Percentiles rank a stretch among this genome's conserved stretches.
Evolutionary conservation across 2,797 vertebrate genomes (phyloP).

Genomic region (Poecilia wingei): DNA sequence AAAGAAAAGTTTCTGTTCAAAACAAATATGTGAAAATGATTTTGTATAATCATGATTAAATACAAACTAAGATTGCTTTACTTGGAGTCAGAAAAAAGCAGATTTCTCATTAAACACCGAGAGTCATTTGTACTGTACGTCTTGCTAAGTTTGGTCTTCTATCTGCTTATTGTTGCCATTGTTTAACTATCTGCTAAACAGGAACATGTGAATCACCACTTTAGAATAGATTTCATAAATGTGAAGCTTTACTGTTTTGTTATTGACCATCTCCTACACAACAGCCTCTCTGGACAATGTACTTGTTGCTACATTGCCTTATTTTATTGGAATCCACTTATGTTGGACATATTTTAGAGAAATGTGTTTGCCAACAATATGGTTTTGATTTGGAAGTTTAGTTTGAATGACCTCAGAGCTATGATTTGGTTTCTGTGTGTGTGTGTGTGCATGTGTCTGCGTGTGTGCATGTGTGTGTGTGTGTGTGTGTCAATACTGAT

Average conservation of each 20-base stretch:
- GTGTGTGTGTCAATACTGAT: neutral
- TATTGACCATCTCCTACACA: constrained; percentile 8
- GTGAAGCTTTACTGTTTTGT: constrained; percentile 1
- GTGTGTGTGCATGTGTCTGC: neutral
- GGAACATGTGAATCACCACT: constrained; percentile 2
- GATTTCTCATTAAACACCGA: neutral
- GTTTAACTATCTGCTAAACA: neutral
- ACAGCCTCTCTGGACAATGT: constrained; percentile 38
- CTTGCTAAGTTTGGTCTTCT: neutral
- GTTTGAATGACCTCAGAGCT: constrained; percentile 23
- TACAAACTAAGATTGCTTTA: neutral
- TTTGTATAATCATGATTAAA: neutral
- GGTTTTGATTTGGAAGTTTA: constrained; percentile 59
- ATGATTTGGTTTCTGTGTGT: constrained; percentile 10
- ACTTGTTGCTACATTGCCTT: constrained; percentile 45
- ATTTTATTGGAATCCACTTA: constrained; percentile 37
- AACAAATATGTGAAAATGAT: neutral
- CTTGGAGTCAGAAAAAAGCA: neutral
- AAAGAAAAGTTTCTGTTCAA: neutral
- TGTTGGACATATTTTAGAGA: constrained; percentile 37
- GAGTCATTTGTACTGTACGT: neutral
- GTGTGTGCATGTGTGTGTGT: constrained; percentile 13
- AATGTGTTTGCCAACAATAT: constrained; percentile 52
- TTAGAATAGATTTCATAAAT: constrained; percentile 35
- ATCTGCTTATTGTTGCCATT: neutral